These are phyloP conservation scores for Cyprinodon diabolis DNA, from an alignment of 2,797 vertebrate species.

Conservation along the genomic window DNA sequence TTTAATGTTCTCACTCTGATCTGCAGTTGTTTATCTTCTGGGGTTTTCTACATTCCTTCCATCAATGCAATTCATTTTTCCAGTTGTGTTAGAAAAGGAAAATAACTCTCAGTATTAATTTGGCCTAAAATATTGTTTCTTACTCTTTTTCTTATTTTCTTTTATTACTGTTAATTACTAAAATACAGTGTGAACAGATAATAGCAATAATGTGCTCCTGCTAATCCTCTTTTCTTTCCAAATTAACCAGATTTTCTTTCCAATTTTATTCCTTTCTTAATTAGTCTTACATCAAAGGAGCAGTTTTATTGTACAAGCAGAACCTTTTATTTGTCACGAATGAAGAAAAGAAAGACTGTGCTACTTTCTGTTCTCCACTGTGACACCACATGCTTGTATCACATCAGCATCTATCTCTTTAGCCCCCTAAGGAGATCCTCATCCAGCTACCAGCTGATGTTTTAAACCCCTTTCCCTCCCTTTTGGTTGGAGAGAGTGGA, in stretches of 20 bases:
- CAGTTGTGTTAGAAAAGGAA: slow-evolving; percentile 4
- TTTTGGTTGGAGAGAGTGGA: slow-evolving; percentile 33
- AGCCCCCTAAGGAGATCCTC: slow-evolving; percentile 43
- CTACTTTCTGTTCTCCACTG: slow-evolving; percentile 43
- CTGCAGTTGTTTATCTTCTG: background rate
- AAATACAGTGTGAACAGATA: slow-evolving; percentile 54
- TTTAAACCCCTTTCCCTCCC: slow-evolving; percentile 25
- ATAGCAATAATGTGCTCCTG: slow-evolving; percentile 50
- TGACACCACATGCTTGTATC: slow-evolving; percentile 47
- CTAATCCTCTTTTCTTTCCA: slow-evolving; percentile 49
- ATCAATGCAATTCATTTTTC: slow-evolving; percentile 4
- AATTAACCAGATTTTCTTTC: slow-evolving; percentile 41
- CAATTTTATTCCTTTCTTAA: slow-evolving; percentile 31
- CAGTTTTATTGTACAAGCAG: slow-evolving; percentile 54
- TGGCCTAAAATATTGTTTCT: slow-evolving; percentile 37
- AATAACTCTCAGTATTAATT: slow-evolving; percentile 36
- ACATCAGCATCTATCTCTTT: slow-evolving; percentile 50
- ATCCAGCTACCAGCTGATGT: slow-evolving; percentile 53
- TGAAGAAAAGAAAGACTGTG: slow-evolving; percentile 49
- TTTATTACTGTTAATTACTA: slow-evolving; percentile 54
- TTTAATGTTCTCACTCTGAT: slow-evolving; percentile 11
- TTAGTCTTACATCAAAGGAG: slow-evolving; percentile 66
- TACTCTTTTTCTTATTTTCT: slow-evolving; percentile 50
- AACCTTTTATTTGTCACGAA: slow-evolving; percentile 70
- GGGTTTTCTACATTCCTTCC: slow-evolving; percentile 5